Base-by-base conservation (phyloP, 2,888 invertebrate genomes). In the Eledona agricola region DNA sequence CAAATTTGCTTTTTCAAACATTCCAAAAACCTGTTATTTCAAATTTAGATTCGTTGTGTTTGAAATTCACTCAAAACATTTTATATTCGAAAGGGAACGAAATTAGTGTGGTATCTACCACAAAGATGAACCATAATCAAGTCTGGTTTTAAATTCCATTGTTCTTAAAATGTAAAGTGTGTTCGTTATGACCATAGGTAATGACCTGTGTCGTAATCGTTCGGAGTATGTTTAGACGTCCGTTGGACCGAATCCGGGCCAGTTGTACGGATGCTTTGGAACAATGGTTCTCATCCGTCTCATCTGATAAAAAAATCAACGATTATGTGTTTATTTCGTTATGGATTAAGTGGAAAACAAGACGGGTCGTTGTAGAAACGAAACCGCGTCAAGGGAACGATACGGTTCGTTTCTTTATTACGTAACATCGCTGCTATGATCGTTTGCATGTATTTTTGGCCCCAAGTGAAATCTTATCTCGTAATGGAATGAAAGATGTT, bases 361-460 rank as follows among this genome's bases (percentile, higher is more conserved):
- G 42, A 53, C 49, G 15, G 34, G 9, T 26, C 9, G 53, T 49
- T 58, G 38, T 19, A 38, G 22, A 19, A 29, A 26, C 22, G 35
- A 31, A 59, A 55, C 52, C 49, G 62, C 56, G 60, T 49, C 64
- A 47, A 52, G 64, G 62, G 64, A 64, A 60, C 61, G 56, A 64
- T 64, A 60, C 52, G 49, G 53, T 56, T 57, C 53, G 58, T 60
- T 62, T 63, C 64, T 63, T 63, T 64, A 63, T 61, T 59, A 58
- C 62, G 51, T 57, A 60, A 64, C 62, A 55, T 58, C 51, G 58
- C 53, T 46, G 58, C 58, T 58, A 57, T 60, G 59, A 64, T 62
- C 61, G 61, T 62, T 62, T 62, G 64, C 64, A 62, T 64, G 62
- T 60, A 63, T 58, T 60, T 62, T 62, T 59, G 59, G 52, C 57